These are phyloP conservation scores for Lordiphosa collinella DNA, from an alignment of 1,140 invertebrate species.

Conservation along the genomic window DNA sequence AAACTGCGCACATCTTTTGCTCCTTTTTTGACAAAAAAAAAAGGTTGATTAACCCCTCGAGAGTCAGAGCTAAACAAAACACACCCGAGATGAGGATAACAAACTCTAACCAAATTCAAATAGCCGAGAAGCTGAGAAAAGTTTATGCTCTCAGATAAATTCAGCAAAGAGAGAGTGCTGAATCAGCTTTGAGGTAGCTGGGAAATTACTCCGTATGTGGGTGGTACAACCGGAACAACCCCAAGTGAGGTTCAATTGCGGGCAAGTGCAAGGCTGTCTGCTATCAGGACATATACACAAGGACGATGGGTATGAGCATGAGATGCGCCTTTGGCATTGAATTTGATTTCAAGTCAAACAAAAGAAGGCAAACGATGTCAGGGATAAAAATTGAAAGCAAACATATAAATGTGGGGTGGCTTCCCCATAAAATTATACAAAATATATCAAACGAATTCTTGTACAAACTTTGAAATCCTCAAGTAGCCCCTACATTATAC, in stretches of 20 bases:
- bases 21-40: slow-evolving; percentile 15
- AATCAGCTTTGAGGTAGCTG: slow-evolving; percentile 10
- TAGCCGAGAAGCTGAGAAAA: neutral
- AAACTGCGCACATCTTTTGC: slow-evolving; percentile 30
- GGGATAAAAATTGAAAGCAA: slow-evolving; percentile 48
- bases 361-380: slow-evolving; percentile 4
- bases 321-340: slow-evolving; percentile 11
- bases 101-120: slow-evolving; percentile 8
- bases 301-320: slow-evolving; percentile 8
- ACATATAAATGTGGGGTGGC: slow-evolving; percentile 4
- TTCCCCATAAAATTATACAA: slow-evolving; percentile 19
- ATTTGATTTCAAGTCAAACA: slow-evolving; percentile 26
- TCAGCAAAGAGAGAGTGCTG: slow-evolving; percentile 45
- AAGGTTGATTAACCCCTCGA: slow-evolving; percentile 64
- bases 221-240: slow-evolving; percentile 42
- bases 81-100: slow-evolving; percentile 17
- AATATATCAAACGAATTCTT: neutral
- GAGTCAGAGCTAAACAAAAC: slow-evolving; percentile 44
- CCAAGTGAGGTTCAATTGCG: slow-evolving; percentile 60
- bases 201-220: neutral
- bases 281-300: slow-evolving; percentile 20
- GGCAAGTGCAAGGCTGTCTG: slow-evolving; percentile 58
- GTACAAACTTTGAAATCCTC: neutral
- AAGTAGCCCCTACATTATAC: slow-evolving; percentile 26
- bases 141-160: slow-evolving; percentile 48